Evolutionary conservation across 2,113 vertebrate genomes (phyloP).

Genomic region (Pristiophorus japonicus): DNA sequence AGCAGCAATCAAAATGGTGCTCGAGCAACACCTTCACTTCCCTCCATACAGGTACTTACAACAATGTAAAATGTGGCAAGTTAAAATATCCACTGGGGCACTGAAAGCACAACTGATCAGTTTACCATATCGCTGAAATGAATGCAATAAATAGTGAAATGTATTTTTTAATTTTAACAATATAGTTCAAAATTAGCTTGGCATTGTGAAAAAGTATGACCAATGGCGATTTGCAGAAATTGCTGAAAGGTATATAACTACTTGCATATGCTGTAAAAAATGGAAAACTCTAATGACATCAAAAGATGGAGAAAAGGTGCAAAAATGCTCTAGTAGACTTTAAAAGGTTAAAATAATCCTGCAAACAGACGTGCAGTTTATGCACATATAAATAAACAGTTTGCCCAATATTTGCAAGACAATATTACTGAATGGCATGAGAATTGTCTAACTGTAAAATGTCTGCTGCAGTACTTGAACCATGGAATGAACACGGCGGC

Average conservation of each 20-base stretch:
- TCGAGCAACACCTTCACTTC: not conserved
- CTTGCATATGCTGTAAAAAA: not conserved
- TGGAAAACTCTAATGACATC: not conserved
- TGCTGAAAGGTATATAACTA: not conserved
- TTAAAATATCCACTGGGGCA: constrained; percentile 4
- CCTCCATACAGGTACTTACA: not conserved
- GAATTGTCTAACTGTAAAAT: not conserved
- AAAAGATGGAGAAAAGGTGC: constrained; percentile 2
- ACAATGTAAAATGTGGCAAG: not conserved
- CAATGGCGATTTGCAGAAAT: not conserved
- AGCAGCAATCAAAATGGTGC: not conserved
- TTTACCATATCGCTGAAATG: not conserved
- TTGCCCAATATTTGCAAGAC: not conserved
- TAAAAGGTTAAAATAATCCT: not conserved
- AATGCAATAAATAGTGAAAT: constrained; percentile 28
- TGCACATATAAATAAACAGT: constrained; percentile 17
- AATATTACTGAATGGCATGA: not conserved
- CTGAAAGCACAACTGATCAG: not conserved
- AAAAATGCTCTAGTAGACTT: not conserved
- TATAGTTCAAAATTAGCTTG: not conserved
- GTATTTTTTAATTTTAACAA: not conserved
- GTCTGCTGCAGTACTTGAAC: not conserved
- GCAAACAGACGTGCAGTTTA: not conserved
- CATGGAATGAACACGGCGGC: constrained; percentile 33
- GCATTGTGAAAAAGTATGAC: not conserved